A percentile compares a stretch with the other conserved stretches of the same genome.
phyloP scores from a whole-genome alignment of 2,888 invertebrate species.

The Andricus quercusramuli region DNA sequence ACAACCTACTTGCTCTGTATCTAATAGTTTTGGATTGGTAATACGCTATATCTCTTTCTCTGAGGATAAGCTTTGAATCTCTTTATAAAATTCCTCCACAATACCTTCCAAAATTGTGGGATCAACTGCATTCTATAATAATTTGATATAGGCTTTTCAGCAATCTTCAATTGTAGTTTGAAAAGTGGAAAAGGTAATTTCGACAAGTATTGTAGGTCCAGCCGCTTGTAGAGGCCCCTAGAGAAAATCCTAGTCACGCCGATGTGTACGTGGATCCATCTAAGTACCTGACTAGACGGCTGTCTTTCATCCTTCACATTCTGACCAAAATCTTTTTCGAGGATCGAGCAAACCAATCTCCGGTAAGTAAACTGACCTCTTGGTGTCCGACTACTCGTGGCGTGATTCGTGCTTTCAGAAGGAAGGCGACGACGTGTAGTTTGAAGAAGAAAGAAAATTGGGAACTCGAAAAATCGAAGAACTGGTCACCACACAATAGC shows the following conservation, averaged over 20 bases:
- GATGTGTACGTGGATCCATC: neutral
- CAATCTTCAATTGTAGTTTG: neutral
- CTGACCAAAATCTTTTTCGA: constrained; percentile 15
- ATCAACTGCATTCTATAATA: neutral
- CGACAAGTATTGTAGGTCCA: neutral
- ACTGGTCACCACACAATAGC: neutral
- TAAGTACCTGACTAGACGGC: constrained; percentile 15
- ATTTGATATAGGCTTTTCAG: no score
- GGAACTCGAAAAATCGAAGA: neutral
- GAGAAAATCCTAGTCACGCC: neutral
- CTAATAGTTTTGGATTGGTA: constrained; percentile 29
- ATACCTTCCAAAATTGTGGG: neutral
- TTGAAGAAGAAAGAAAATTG: constrained; percentile 9
- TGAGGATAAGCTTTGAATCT: neutral
- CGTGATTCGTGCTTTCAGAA: constrained; percentile 19
- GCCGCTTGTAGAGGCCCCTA: neutral
- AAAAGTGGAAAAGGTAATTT: constrained; percentile 9
- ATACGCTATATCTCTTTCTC: neutral
- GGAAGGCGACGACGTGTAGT: constrained; percentile 11
- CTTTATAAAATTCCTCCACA: neutral
- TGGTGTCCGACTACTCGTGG: neutral
- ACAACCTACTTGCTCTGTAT: constrained; percentile 34
- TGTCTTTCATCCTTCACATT: constrained; percentile 20
- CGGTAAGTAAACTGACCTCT: constrained; percentile 32
- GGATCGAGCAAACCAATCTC: constrained; percentile 22